These are phyloP conservation scores for Oryzaephilus surinamensis DNA, from an alignment of 1,140 invertebrate species.

Conservation along the genomic window DNA sequence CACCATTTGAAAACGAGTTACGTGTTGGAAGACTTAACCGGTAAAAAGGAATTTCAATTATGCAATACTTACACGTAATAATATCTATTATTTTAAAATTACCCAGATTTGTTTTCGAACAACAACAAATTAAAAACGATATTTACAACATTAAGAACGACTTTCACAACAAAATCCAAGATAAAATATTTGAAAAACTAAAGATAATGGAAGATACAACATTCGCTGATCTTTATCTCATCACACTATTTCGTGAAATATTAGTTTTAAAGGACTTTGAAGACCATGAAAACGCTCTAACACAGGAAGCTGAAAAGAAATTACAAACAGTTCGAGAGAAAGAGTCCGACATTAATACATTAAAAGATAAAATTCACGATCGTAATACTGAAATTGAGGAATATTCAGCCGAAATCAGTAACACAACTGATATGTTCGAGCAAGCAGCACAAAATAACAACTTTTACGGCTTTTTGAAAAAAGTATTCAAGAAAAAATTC, in stretches of 20 bases:
- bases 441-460: slow-evolving; percentile 55
- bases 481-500: slow-evolving; percentile 69
- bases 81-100: too few species aligned
- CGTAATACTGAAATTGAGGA: slow-evolving; percentile 16
- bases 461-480: slow-evolving; percentile 59
- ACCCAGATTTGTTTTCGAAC: slow-evolving; percentile 44
- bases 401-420: slow-evolving; percentile 18
- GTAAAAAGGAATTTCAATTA: too few species aligned
- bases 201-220: too few species aligned
- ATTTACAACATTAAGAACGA: slow-evolving; percentile 46
- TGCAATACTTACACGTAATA: too few species aligned
- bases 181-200: slow-evolving; percentile 52
- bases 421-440: slow-evolving; percentile 37
- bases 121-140: slow-evolving; percentile 48
- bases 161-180: slow-evolving; percentile 54
- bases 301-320: slow-evolving; percentile 44
- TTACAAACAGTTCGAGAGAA: slow-evolving; percentile 46
- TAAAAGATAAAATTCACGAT: slow-evolving; percentile 12
- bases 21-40: slow-evolving; percentile 12
- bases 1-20: slow-evolving; percentile 26
- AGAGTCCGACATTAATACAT: slow-evolving; percentile 25
- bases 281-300: slow-evolving; percentile 53
- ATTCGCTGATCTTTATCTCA: slow-evolving; percentile 51
- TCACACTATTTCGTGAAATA: slow-evolving; percentile 70
- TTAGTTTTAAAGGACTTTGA: slow-evolving; percentile 66